Base-by-base conservation (phyloP, 1,140 invertebrate genomes). In the Hestina assimilis region DNA sequence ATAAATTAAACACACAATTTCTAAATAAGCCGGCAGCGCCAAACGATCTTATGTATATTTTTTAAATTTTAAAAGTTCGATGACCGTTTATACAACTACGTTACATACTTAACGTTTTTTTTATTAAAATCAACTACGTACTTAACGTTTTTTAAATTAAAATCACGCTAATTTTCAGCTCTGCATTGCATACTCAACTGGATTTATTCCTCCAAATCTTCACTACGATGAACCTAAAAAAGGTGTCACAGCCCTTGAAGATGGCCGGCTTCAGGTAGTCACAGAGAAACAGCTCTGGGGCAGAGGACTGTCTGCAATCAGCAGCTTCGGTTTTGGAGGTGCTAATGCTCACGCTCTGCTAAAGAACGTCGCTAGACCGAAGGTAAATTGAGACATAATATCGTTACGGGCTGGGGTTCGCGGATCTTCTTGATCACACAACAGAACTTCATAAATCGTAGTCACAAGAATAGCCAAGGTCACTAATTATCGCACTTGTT, bases 251-350 rank as follows among this genome's bases (percentile, higher is more conserved):
- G 92, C 92, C 0, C 83, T 97, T 0, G 70, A 87, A 2, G 92
- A 95, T 59, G 95, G 94, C 0, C 83, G 92, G 21, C 83, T 97
- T 7, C 89, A 93, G 70, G 92, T 94, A 2, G 92, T 96, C 1
- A 91, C 91, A 0, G 91, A 95, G 43, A 90, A 91, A 29, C 92
- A 89, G 0, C 87, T 89, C 0, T 92, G 94, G 86, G 79, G 91
- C 35, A 91, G 92, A 26, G 92, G 90, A 9, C 85, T 89, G 59
- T 79, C 93, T 78, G 90, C 90, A 9, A 85, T 96, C 11, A 96
- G 95, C 83, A 95, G 93, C 19, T 96, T 96, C 83, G 95, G 95
- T 1, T 96, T 96, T 79, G 95, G 95, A 50, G 95, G 94, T 31
- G n/a, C n/a, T n/a, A 96, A 96, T 83, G 94, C 94, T 9, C 95